Evolutionary conservation across 2,797 vertebrate genomes (phyloP).

Genomic region (Gobio occitaniae): DNA sequence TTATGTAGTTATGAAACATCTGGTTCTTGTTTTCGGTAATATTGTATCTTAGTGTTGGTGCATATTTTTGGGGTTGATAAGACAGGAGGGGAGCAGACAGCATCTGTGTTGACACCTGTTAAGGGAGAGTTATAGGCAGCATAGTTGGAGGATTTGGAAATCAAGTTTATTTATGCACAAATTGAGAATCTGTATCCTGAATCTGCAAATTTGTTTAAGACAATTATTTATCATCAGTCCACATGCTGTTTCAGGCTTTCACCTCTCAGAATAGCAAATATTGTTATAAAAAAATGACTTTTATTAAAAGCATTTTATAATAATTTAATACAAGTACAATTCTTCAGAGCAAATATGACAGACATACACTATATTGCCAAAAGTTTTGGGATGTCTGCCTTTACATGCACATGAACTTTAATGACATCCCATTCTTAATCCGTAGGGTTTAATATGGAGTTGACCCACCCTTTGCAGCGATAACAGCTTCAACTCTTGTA

Average conservation of each 20-base stretch:
- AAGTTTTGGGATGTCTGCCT: no score
- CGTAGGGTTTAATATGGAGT: no score
- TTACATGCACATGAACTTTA: no score
- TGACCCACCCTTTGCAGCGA: no score
- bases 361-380: no score
- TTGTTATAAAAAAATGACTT: not conserved
- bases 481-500: no score
- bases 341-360: not conserved
- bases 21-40: constrained; percentile 40
- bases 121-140: not conserved
- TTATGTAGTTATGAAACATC: constrained; percentile 29
- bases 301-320: not conserved
- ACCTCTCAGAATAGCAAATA: not conserved
- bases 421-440: no score
- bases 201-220: not conserved
- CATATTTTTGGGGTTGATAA: not conserved
- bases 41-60: constrained; percentile 9
- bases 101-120: constrained; percentile 32
- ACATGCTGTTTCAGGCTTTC: not conserved
- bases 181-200: not conserved
- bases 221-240: not conserved
- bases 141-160: not conserved
- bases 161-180: not conserved
- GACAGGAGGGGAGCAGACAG: not conserved
- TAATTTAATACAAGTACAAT: not conserved